Base-by-base conservation (phyloP, 2,888 invertebrate genomes). In the Tipula vernalis region DNA sequence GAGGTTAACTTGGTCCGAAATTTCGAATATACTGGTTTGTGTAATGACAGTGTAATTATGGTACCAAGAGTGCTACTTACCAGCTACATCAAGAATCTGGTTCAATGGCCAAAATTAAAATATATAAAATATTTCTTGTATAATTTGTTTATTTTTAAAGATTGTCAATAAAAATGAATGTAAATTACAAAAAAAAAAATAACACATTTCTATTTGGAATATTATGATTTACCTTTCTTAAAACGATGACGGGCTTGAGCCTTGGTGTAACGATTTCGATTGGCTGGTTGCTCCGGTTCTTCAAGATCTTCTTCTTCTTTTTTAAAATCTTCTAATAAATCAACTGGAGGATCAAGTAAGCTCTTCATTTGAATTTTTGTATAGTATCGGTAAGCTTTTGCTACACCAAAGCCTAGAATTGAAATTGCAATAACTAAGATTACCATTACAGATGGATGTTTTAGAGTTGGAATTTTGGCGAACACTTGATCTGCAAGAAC, bases 401-500 rank as follows among this genome's bases (percentile, higher is more conserved):
- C 95, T 87, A 94, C 91, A 47, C 93, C 93, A 92, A 94, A 96
- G 28, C 96, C 95, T 47, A 95, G 89, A 89, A 94, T 93, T 2
- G 96, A 93, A 87, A 95, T 92, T 12, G 94, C 93, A 87, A 96
- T 94, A 86, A 95, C 94, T 89, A 95, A 92, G 87, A 94, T 92
- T 83, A 95, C 94, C 95, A 95, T 96, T 87, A 95, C 92, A 86
- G 95, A 90, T 86, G 96, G 96, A 93, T 96, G 94, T 95, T 95
- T 91, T 87, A 89, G 90, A 87, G 94, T 94, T 84, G 95, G 95
- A 89, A 93, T 94, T 88, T 93, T 91, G 57, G 95, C 94, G 88
- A 95, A 92, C 87, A 94, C 92, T 89, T 94, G 94, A 91, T 96
- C 96, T 87, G 94, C 93, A 88, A 96, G 93, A 86, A 95, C 95